Base-by-base conservation (phyloP, 2,888 invertebrate genomes). In the Apamea monoglypha region DNA sequence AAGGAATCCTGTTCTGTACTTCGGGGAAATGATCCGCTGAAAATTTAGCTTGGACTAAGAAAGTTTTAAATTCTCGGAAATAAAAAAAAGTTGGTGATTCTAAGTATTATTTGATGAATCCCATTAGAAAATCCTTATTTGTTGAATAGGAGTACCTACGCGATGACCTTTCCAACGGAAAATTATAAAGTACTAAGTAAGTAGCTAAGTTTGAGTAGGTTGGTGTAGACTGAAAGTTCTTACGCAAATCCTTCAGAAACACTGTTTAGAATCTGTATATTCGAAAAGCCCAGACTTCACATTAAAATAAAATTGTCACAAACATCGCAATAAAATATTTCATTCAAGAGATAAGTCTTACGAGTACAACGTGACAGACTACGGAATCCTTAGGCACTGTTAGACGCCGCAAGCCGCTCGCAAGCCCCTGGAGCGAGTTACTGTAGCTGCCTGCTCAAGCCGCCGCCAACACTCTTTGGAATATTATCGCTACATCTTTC, bases 11-110 rank as follows among this genome's bases (percentile, higher is more conserved):
- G 75, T 82, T 88, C 85, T 74, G 36, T 69, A 73, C 68, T 66
- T 66, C 80, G 86, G 68, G 82, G 83, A 90, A 88, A 88, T 91
- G 83, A 90, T 87, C 86, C 81, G 59, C 29, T 74, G 10, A 76
- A 72, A 69, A 40, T 74, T 66, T 72, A 2, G 61, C 61, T 21
- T 16, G 21, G 16, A 59, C 32, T 72, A 21, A 53, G 16, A 32
- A 73, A 47, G 4, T 29, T 74, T 44, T 10, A 25, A 83, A 40
- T 16, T 72, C 47, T 50, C 18, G 12, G 1, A 8, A n/a, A n/a
- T 16, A 71, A 32, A 61, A 25, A 14, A 1, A 5, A 14, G 0
- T 61, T 81, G 7, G 21, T 16, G 1, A 7, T n/a, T 14, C 14
- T 44, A 44, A 44, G 6, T 25, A 76, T 10, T 47, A 44, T 32